Conservation (phyloP, 2,797 vertebrate genomes). For the Salarias fasciatus region DNA sequence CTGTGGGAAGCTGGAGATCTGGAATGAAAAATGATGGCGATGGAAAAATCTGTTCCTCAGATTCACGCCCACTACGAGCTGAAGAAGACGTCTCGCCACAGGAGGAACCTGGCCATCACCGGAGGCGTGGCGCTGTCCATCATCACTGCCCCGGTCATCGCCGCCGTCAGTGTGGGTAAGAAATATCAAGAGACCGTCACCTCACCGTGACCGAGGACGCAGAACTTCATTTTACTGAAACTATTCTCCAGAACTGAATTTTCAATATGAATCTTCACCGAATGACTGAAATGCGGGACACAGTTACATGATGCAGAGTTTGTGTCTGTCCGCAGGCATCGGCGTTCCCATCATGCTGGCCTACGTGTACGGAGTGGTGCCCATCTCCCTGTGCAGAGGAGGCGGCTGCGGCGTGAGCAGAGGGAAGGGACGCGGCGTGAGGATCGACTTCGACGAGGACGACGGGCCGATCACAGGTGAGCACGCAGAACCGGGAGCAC, state of each 20-base stretch:
- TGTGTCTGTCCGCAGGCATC: slow-evolving; percentile 84
- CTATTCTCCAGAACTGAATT: too few species aligned
- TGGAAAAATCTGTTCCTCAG: slow-evolving; percentile 80
- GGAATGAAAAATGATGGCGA: too few species aligned
- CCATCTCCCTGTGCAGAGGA: slow-evolving; percentile 96
- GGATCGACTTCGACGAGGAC: slow-evolving; percentile 98
- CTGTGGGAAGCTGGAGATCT: too few species aligned
- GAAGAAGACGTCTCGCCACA: slow-evolving; percentile 94
- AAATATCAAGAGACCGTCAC: background rate
- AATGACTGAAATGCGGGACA: too few species aligned
- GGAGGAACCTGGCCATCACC: slow-evolving; percentile 96
- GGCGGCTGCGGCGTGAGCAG: slow-evolving; percentile 97
- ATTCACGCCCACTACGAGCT: slow-evolving; percentile 98
- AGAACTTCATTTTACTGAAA: too few species aligned
- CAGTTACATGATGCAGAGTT: too few species aligned
- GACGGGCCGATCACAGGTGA: slow-evolving; percentile 97
- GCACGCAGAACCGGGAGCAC: background rate
- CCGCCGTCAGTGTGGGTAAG: slow-evolving; percentile 98
- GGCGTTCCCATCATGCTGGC: slow-evolving; percentile 99
- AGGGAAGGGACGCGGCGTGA: slow-evolving; percentile 93
- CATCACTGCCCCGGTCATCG: slow-evolving; percentile 96
- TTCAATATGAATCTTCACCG: too few species aligned
- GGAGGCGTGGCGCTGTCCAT: slow-evolving; percentile 97
- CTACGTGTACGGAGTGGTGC: slow-evolving; percentile 97
- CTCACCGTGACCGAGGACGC: background rate